Base-by-base conservation (phyloP, 1,140 invertebrate species). In the Coboldia fuscipes region DNA sequence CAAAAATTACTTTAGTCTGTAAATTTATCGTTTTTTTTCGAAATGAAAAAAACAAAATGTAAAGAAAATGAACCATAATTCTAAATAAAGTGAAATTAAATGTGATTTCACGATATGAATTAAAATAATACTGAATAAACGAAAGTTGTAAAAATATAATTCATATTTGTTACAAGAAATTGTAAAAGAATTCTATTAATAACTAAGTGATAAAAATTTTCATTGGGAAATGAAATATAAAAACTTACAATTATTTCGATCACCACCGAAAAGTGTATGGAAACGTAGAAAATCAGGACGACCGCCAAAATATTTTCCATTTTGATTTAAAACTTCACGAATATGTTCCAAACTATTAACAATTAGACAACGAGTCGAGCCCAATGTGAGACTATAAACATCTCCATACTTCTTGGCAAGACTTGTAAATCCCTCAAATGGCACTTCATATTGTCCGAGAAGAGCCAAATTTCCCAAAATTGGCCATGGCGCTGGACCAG, bases 251-350 rank as follows among this genome's bases (percentile, higher is more conserved):
- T 78, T 77, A 50, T 79, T 72, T 32, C 74, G 58, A 50, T 81
- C 66, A 20, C 72, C 73, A 3, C 71, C 73, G 52, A 82, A 82
- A 3, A 81, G 62, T 39, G 66, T 62, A 42, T 77, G 65, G 51
- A 72, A 79, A 23, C 83, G 57, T 20, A 75, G 44, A 50, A 85
- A 86, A 48, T 84, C 69, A 0, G 82, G 81, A 21, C 83, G 57
- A 5, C 78, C 76, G 3, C 76, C 78, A 51, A 89, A 84, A 40
- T 72, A 67, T 36, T 69, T 70, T 23, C 77, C 77, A 51, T 82
- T 82, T 37, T 71, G 66, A 45, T 84, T 73, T 12, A 88, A 62
- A 13, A 86, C 77, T 50, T 83, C 76, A 38, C 70, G 70, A 40
- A 86, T 76, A 10, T 71, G 48, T 3, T 68, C 59, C 42, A 75